A percentile compares a stretch with the other conserved stretches of the same genome.
Evolutionary conservation across 2,888 invertebrate species (phyloP).

Genomic region (Spilarctia lutea): DNA sequence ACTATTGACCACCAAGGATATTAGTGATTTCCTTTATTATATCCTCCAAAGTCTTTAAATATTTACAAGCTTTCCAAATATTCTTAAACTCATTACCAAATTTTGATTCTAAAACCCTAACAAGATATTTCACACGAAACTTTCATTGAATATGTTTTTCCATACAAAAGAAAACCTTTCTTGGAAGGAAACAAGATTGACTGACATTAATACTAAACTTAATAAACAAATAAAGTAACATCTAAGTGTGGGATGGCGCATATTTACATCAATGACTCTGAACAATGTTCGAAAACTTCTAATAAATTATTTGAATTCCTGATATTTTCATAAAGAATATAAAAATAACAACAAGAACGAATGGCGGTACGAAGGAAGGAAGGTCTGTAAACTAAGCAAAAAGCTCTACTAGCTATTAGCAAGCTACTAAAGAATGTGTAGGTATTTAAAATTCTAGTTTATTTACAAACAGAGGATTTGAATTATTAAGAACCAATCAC

Average conservation of each 20-base stretch:
- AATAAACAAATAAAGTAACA: background rate
- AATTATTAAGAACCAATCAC: background rate
- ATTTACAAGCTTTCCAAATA: background rate
- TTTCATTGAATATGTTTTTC: background rate
- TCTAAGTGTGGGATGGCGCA: background rate
- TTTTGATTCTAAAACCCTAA: background rate
- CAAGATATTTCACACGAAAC: background rate
- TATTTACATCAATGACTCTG: background rate
- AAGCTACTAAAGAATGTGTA: too few species aligned
- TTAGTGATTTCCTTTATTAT: too few species aligned
- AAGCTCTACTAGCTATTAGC: too few species aligned
- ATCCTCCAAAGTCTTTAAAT: background rate
- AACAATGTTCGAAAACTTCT: background rate
- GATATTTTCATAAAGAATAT: background rate
- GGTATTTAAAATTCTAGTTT: too few species aligned
- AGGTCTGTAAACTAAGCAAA: too few species aligned
- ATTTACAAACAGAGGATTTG: too few species aligned
- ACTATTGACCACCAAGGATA: too few species aligned
- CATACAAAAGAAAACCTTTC: background rate
- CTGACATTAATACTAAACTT: conserved; percentile 1
- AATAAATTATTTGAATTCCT: background rate
- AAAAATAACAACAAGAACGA: background rate
- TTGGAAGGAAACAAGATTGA: background rate
- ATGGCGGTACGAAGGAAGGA: too few species aligned
- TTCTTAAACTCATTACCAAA: background rate